Conservation (phyloP, 2,113 vertebrate genomes). For the Gorsachius goisagi region DNA sequence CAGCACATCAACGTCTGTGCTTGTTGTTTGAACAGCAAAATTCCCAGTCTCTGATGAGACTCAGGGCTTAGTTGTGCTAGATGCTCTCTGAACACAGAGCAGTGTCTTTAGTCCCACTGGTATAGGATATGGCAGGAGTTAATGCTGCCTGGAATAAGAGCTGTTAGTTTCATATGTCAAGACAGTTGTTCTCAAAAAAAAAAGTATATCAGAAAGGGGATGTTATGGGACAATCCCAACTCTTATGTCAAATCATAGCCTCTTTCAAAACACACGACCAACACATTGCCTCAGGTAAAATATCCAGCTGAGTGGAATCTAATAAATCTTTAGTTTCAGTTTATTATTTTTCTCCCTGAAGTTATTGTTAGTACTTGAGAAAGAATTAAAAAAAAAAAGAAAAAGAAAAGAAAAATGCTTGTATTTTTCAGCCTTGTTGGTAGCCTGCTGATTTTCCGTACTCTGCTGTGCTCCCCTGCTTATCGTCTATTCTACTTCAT, state of each 20-base stretch:
- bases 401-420: background rate
- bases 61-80: background rate
- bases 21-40: background rate
- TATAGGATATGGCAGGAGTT: background rate
- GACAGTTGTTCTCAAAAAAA: background rate
- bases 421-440: slow-evolving; percentile 28
- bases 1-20: background rate
- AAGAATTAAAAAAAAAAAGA: background rate
- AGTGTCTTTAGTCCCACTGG: background rate
- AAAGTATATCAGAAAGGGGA: background rate
- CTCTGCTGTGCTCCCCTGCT: background rate
- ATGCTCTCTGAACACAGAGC: background rate
- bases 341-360: slow-evolving; percentile 24
- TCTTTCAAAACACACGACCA: rapidly evolving
- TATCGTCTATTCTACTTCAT: slow-evolving; percentile 24
- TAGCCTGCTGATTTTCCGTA: slow-evolving; percentile 25
- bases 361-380: background rate
- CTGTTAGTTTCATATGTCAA: background rate
- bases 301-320: background rate
- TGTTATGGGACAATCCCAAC: background rate
- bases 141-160: background rate
- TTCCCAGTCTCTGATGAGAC: background rate
- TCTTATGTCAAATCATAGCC: background rate
- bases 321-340: background rate
- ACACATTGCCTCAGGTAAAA: slow-evolving; percentile 10